phyloP scores from a whole-genome alignment of 1,140 invertebrate genomes.

The Xylocopa sonorina region DNA sequence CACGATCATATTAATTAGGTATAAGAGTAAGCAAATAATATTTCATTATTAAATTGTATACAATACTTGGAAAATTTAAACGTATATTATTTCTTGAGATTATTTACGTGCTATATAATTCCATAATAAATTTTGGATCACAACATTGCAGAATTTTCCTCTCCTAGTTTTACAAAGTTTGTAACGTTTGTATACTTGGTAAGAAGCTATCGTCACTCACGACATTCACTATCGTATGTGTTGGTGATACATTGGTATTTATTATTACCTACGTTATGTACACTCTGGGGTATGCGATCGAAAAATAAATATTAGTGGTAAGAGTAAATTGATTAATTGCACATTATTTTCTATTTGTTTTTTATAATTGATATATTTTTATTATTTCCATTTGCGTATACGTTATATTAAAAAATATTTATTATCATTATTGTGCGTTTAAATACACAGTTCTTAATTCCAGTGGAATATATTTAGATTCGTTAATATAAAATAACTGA shows the following conservation, averaged over 20 bases:
- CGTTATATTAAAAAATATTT: too few species aligned
- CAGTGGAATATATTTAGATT: not conserved
- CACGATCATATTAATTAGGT: too few species aligned
- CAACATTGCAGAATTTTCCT: not conserved
- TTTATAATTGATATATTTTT: not conserved
- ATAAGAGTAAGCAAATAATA: too few species aligned
- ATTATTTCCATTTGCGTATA: too few species aligned
- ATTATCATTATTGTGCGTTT: not conserved
- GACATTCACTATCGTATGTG: not conserved
- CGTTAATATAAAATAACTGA: not conserved
- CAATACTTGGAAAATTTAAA: too few species aligned
- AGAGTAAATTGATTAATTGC: not conserved
- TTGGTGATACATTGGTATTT: too few species aligned
- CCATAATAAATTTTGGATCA: too few species aligned
- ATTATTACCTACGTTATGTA: too few species aligned
- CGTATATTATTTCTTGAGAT: too few species aligned
- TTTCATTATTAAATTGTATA: not conserved
- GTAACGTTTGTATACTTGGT: constrained; percentile 22
- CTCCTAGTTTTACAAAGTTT: constrained; percentile 5
- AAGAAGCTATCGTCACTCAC: constrained; percentile 15
- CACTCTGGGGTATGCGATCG: not conserved
- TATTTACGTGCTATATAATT: too few species aligned
- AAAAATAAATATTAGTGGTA: constrained; percentile 1
- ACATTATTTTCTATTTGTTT: not conserved
- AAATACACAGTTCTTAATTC: not conserved